Evolutionary conservation across 1,140 invertebrate genomes (phyloP), one percentile per base, ranked within the genome.

Genomic region (Chymomyza costata): DNA sequence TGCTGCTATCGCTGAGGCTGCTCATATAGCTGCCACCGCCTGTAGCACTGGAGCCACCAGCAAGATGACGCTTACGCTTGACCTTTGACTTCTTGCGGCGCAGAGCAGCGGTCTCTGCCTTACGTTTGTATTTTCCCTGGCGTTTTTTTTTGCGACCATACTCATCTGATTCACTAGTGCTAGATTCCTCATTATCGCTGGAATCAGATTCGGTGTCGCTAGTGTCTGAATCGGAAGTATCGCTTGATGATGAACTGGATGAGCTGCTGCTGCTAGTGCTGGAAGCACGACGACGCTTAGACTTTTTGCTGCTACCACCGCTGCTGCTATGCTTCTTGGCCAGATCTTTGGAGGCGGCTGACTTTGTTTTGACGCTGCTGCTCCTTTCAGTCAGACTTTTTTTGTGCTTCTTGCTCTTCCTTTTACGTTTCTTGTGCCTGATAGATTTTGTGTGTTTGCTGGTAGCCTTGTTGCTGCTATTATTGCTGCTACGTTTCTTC

Each of bases 131-230:
- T 51, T 84, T 84, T 13, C 82, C 82, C 38, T 76, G 73, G 0
- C 80, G 82, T 13, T 82, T 82, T 59, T 82, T 70, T 28, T 84
- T 84, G 14, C 82, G 82, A 2, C 82, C 82, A 5, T 84, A 82
- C 44, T 84, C 82, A 14, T 84, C 82, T 3, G 76, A 84, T 40
- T 83, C 81, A 21, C 73, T 81, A 1, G 82, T 84, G 39, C 82
- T 81, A 7, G 78, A 82, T 41, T 84, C 82, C 34, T 84, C 82
- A 37, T 84, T 84, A 32, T 84, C 82, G 44, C 78, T 81, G 25
- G 82, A 84, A 51, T 84, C 82, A 1, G 82, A 84, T n/a, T 67
- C 61, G 1, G 66, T 59, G 1, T 65, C 60, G 11, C 56, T 60
- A 32, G 47, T 48, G 6, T 50, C 53, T n/a, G 49, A 53, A 5